These are phyloP conservation scores for Pterostichus niger DNA, from an alignment of 2,888 invertebrate species.

Conservation along the genomic window DNA sequence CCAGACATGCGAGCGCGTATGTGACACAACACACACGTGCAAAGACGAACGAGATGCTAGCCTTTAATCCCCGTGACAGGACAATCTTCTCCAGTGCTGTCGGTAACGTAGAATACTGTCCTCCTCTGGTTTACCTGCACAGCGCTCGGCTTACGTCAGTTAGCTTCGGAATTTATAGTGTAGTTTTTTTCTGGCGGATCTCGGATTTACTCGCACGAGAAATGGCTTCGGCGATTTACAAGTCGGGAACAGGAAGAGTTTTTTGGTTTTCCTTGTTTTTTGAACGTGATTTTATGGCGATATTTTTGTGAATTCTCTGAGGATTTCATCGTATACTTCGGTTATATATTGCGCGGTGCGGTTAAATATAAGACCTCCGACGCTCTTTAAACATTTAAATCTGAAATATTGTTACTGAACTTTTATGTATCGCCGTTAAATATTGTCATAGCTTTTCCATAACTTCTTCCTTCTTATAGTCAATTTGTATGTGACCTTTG, in stretches of 20 bases:
- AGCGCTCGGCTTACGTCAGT: slow-evolving; percentile 36
- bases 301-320: slow-evolving; percentile 33
- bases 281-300: slow-evolving; percentile 34
- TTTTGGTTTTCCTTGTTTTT: slow-evolving; percentile 36
- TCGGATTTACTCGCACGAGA: slow-evolving; percentile 41
- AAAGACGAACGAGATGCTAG: slow-evolving; percentile 36
- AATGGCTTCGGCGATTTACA: slow-evolving; percentile 41
- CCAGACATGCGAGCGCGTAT: background rate
- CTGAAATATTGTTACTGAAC: background rate
- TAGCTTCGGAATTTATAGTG: slow-evolving; percentile 48
- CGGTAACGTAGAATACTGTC: slow-evolving; percentile 4
- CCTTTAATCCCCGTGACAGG: slow-evolving; percentile 44
- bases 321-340: slow-evolving; percentile 16
- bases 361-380: slow-evolving; percentile 1
- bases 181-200: slow-evolving; percentile 39
- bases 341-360: background rate
- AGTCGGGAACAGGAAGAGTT: slow-evolving; percentile 26
- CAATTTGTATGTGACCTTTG: background rate
- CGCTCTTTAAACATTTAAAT: slow-evolving; percentile 29
- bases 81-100: slow-evolving; percentile 39
- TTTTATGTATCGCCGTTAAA: slow-evolving; percentile 2
- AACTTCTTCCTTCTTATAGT: background rate
- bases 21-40: slow-evolving; percentile 6
- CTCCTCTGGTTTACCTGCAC: slow-evolving; percentile 42
- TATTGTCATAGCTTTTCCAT: background rate